Percentiles rank a stretch among this genome's conserved stretches.
Evolutionary conservation across 2,113 vertebrate genomes (phyloP).

Genomic region (Hemibagrus wyckioides): DNA sequence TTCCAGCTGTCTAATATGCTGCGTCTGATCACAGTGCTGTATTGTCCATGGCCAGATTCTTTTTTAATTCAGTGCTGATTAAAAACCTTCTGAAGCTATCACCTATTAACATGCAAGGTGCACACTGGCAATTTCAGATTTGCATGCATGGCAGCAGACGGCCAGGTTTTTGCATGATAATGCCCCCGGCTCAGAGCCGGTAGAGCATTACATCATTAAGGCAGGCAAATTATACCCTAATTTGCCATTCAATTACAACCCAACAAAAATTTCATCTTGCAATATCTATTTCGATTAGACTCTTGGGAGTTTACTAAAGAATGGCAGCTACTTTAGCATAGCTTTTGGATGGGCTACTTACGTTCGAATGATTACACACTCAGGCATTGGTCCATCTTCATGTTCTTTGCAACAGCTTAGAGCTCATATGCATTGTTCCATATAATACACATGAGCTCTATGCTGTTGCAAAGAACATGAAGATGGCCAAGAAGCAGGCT

Average conservation of each 20-base stretch:
- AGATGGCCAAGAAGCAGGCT: background rate
- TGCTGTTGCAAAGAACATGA: background rate
- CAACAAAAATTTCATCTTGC: slow-evolving; percentile 17
- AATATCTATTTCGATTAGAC: slow-evolving; percentile 36
- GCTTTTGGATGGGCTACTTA: slow-evolving; percentile 32
- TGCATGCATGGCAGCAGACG: slow-evolving; percentile 19
- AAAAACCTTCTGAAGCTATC: slow-evolving; percentile 17
- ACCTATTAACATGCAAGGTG: slow-evolving; percentile 31
- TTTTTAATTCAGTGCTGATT: slow-evolving; percentile 22
- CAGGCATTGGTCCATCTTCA: background rate
- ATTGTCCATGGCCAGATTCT: background rate
- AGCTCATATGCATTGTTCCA: background rate
- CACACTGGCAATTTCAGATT: slow-evolving; percentile 31
- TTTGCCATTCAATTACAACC: slow-evolving; percentile 32
- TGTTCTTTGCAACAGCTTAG: background rate
- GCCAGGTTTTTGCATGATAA: slow-evolving; percentile 19
- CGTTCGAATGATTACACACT: background rate
- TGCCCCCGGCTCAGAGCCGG: slow-evolving; percentile 13
- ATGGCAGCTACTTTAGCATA: slow-evolving; percentile 8
- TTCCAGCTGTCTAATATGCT: background rate
- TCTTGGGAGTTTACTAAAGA: slow-evolving; percentile 15
- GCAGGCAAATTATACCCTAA: slow-evolving; percentile 35
- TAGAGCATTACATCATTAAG: slow-evolving; percentile 44
- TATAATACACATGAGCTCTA: background rate
- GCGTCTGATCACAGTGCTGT: background rate